Percentiles rank a stretch among this genome's conserved stretches.
Conservation (phyloP, 2,888 invertebrate species). For the Leptopterna dolabrata region DNA sequence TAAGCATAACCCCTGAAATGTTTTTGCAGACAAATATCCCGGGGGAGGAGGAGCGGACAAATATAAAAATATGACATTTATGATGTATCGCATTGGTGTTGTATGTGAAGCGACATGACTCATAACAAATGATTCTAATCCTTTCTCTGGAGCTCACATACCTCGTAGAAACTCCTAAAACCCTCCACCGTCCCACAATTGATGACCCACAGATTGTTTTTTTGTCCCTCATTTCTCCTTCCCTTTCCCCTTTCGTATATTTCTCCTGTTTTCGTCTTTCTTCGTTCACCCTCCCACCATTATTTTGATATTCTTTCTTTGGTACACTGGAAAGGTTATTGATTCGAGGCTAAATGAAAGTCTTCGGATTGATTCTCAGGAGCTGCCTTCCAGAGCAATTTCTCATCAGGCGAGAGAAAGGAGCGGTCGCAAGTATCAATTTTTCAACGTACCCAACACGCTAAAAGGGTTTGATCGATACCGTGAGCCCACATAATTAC, state of each 20-base stretch:
- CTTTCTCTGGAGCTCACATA: not conserved
- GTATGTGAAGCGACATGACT: not conserved
- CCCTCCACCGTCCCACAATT: not conserved
- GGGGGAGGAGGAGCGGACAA: not conserved
- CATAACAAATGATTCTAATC: slow-evolving; percentile 35
- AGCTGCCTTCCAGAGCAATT: not conserved
- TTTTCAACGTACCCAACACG: not conserved
- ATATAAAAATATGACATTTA: not conserved
- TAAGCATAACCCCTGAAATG: too few relatives aligned
- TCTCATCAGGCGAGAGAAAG: not conserved
- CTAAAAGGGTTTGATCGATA: not conserved
- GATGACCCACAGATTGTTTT: slow-evolving; percentile 33
- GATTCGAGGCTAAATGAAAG: not conserved
- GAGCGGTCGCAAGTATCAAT: not conserved
- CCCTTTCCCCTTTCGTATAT: not conserved
- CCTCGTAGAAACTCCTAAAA: not conserved
- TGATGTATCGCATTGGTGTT: slow-evolving; percentile 13
- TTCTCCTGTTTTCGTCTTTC: not conserved
- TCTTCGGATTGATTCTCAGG: not conserved
- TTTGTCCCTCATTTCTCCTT: slow-evolving; percentile 19
- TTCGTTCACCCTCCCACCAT: not conserved
- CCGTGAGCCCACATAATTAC: not conserved
- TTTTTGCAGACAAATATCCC: not conserved
- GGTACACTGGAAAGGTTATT: not conserved
- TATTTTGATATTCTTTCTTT: not conserved